Evolutionary conservation across 2,797 vertebrate species (phyloP).

Genomic region (Mormyrops attenuatus): DNA sequence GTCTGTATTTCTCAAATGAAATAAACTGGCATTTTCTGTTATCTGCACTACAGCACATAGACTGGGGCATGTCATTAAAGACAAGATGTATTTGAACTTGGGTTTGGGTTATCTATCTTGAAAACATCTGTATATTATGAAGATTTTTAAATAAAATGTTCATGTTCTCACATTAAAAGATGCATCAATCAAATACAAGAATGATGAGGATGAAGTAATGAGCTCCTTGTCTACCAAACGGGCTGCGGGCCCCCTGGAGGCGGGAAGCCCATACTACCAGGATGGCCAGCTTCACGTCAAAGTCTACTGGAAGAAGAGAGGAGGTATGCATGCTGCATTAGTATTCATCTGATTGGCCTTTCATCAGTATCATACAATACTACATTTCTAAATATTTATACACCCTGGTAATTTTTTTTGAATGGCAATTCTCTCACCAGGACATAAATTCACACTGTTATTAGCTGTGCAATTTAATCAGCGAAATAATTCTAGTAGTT

Average conservation of each 20-base stretch:
- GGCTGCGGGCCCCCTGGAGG: conserved; percentile 69
- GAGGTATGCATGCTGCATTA: conserved; percentile 59
- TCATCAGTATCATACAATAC: not conserved
- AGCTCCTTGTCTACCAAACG: conserved; percentile 65
- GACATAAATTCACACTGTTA: not conserved
- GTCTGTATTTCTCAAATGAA: not conserved
- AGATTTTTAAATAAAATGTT: not conserved
- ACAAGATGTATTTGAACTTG: not conserved
- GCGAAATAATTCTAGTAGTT: not conserved
- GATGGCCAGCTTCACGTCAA: conserved; percentile 85
- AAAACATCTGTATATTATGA: not conserved
- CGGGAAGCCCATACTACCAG: conserved; percentile 85
- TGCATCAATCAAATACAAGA: conserved; percentile 52
- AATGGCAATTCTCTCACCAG: not conserved
- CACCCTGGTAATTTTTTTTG: not conserved
- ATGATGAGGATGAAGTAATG: conserved; percentile 58
- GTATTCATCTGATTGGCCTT: not conserved
- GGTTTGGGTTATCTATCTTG: not conserved
- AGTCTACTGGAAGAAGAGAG: conserved; percentile 88
- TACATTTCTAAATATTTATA: not conserved
- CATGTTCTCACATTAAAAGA: conserved; percentile 43
- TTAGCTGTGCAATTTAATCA: not conserved
- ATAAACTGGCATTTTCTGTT: not conserved
- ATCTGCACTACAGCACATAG: not conserved
- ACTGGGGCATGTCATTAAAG: not conserved